phyloP scores from a whole-genome alignment of 1,140 invertebrate species.

The Brachionus plicatilis region DNA sequence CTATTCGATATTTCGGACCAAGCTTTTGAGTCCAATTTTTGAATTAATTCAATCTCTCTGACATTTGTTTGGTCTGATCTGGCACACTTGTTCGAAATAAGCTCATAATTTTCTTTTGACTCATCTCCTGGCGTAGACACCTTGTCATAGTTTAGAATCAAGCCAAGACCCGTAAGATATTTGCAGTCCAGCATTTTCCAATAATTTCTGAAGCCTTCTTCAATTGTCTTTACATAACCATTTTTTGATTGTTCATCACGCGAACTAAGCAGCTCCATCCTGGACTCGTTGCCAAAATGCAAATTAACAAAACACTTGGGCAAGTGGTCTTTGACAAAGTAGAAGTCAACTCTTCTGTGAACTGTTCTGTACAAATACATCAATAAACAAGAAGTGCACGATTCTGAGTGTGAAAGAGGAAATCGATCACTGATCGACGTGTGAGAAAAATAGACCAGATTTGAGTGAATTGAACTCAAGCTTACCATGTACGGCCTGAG shows the following conservation, averaged over 20 bases:
- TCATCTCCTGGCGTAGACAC: background rate
- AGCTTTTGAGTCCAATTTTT: background rate
- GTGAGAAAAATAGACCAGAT: conserved; percentile 3
- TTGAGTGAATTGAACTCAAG: background rate
- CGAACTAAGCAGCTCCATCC: background rate
- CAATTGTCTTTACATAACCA: background rate
- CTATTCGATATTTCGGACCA: background rate
- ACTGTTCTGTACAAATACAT: conserved; percentile 29
- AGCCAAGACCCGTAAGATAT: background rate
- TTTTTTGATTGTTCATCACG: background rate
- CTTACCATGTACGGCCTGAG: conserved; percentile 24
- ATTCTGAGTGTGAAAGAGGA: background rate
- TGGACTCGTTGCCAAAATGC: conserved; percentile 11
- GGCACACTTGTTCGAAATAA: background rate
- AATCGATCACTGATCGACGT: background rate
- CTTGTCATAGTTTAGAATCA: background rate
- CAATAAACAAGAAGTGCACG: conserved; percentile 19
- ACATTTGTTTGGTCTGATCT: background rate
- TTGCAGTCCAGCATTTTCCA: conserved; percentile 18
- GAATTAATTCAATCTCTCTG: background rate
- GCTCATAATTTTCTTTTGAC: conserved; percentile 17
- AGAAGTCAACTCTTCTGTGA: conserved; percentile 26
- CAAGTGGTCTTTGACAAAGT: conserved; percentile 24
- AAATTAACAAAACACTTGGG: conserved; percentile 24
- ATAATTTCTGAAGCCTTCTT: background rate